A percentile compares a stretch with the other conserved stretches of the same genome.
Conservation (phyloP, 2,797 vertebrate species). For the Manis crassicaudata region DNA sequence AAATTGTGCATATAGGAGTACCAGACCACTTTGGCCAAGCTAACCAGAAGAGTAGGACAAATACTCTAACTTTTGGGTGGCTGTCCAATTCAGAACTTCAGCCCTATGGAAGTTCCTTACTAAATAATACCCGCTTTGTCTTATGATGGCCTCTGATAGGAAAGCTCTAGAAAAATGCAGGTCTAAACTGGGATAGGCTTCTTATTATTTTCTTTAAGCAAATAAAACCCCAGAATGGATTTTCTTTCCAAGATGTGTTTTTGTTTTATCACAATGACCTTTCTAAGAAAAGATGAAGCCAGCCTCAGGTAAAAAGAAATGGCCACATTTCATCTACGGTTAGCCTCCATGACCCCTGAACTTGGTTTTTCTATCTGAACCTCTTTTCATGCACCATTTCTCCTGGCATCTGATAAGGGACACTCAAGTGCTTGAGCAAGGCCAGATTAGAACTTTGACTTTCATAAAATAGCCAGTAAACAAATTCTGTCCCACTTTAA, state of each 20-base stretch:
- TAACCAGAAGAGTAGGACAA: not conserved
- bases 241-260: conserved; percentile 86
- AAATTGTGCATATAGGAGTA: not conserved
- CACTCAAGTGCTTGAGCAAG: conserved; percentile 81
- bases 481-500: conserved; percentile 69
- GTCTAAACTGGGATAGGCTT: conserved; percentile 34
- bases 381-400: conserved; percentile 92
- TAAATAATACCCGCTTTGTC: not conserved
- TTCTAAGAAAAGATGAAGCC: conserved; percentile 92
- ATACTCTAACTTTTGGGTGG: not conserved
- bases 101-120: not conserved
- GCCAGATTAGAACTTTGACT: conserved; percentile 86
- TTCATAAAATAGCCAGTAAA: conserved; percentile 85
- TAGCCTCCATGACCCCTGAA: conserved; percentile 92
- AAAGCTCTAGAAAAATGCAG: conserved; percentile 3
- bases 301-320: conserved; percentile 94
- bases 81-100: not conserved
- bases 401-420: conserved; percentile 87
- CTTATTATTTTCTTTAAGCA: conserved; percentile 71
- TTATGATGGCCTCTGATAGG: not conserved
- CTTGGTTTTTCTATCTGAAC: conserved; percentile 93
- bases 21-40: not conserved
- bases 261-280: conserved; percentile 92
- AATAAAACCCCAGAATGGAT: conserved; percentile 80
- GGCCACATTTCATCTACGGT: conserved; percentile 94